Conservation (phyloP, 2,888 invertebrate species). For the Pyralis farinalis region DNA sequence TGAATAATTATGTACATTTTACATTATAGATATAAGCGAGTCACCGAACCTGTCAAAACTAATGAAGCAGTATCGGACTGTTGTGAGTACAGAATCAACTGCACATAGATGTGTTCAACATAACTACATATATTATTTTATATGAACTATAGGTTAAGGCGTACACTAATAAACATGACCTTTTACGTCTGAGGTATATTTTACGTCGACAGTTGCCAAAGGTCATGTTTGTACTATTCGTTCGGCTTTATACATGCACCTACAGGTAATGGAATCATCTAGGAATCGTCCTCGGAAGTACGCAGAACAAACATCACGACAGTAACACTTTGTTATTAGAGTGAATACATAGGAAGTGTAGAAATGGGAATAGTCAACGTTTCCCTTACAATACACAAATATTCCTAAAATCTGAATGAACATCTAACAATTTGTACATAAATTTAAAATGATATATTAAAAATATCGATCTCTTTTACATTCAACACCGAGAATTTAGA, state of each 20-base stretch:
- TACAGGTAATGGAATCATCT: not conserved
- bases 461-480: constrained; percentile 44
- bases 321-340: not conserved
- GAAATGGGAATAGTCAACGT: not conserved
- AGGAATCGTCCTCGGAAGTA: not conserved
- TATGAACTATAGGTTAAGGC: not conserved
- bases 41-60: constrained; percentile 20
- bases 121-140: constrained; percentile 9
- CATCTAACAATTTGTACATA: constrained; percentile 49
- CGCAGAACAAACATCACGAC: not conserved
- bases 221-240: no score
- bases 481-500: constrained; percentile 18
- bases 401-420: constrained; percentile 47
- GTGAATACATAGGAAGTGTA: not conserved
- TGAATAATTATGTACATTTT: not conserved
- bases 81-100: constrained; percentile 32
- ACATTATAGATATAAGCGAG: constrained; percentile 17
- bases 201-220: no score
- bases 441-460: constrained; percentile 49
- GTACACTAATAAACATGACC: constrained; percentile 8
- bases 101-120: constrained; percentile 26
- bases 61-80: constrained; percentile 17
- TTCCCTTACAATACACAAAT: constrained; percentile 28
- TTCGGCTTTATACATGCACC: no score
- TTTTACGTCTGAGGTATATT: constrained; percentile 7